A percentile compares a stretch with the other conserved stretches of the same genome.
Conservation (phyloP, 2,113 vertebrate species). For the Odocoileus hemionus region DNA sequence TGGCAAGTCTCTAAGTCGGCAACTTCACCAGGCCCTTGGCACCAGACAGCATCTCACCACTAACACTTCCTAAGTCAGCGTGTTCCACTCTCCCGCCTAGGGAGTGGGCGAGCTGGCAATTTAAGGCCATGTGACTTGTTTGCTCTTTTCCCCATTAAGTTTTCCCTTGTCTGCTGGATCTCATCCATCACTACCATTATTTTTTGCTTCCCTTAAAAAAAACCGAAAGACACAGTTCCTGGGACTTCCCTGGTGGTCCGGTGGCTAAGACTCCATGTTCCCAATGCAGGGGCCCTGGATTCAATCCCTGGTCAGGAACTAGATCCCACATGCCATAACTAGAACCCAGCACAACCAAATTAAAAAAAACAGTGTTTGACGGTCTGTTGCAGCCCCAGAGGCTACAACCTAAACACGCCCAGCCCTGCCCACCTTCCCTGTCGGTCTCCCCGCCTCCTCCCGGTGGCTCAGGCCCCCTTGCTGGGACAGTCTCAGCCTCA, state of each 20-base stretch:
- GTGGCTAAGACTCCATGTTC: not conserved
- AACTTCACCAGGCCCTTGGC: not conserved
- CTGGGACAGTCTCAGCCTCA: accelerated
- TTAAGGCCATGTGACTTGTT: not conserved
- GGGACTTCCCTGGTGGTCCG: not conserved
- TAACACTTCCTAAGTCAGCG: accelerated
- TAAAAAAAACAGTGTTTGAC: not conserved
- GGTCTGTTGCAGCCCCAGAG: not conserved
- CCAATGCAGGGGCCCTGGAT: not conserved
- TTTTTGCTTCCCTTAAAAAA: not conserved
- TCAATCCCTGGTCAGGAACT: not conserved
- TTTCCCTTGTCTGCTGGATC: not conserved
- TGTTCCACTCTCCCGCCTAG: not conserved
- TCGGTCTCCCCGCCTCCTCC: accelerated
- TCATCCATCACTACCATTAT: not conserved
- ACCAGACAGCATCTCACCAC: not conserved
- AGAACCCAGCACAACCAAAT: not conserved
- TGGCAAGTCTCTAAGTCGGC: not conserved
- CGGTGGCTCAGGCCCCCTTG: too few relatives aligned
- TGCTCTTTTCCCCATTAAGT: not conserved
- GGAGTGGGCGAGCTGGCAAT: not conserved
- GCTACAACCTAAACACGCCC: too few relatives aligned
- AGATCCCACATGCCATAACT: not conserved
- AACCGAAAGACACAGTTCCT: not conserved
- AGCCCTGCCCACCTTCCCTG: not conserved